phyloP scores from a whole-genome alignment of 1,140 invertebrate species.

The Pantala flavescens region DNA sequence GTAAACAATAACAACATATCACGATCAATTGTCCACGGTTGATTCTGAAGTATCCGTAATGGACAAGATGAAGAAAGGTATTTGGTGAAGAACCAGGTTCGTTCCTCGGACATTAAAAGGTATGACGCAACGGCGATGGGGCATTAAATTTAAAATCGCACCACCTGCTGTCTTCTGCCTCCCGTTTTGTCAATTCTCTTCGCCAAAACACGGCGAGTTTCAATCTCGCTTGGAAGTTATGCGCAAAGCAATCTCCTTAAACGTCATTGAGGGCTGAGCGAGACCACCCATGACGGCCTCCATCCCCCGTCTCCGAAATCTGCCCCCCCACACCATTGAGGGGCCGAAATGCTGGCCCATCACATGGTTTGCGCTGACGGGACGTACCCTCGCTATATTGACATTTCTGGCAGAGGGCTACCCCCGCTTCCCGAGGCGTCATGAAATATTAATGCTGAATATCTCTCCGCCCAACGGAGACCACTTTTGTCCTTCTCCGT shows the following conservation, averaged over 20 bases:
- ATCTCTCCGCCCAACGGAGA: background rate
- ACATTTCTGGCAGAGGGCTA: background rate
- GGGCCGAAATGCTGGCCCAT: background rate
- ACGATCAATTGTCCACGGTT: too few species aligned
- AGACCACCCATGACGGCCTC: background rate
- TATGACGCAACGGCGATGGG: background rate
- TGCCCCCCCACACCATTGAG: background rate
- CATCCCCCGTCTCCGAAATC: background rate
- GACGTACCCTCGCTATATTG: slow-evolving; percentile 4
- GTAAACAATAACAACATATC: too few species aligned
- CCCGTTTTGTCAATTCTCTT: background rate
- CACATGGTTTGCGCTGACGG: background rate
- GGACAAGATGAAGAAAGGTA: too few species aligned
- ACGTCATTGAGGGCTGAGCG: background rate
- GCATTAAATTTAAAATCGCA: background rate
- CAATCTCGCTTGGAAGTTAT: slow-evolving; percentile 5
- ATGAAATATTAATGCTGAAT: slow-evolving; percentile 4
- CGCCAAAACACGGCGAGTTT: background rate
- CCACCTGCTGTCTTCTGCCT: background rate
- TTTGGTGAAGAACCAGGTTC: too few species aligned
- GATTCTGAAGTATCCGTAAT: too few species aligned
- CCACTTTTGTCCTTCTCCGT: too few species aligned
- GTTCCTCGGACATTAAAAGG: background rate
- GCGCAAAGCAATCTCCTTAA: slow-evolving; percentile 1
- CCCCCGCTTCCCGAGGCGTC: background rate